phyloP scores from a whole-genome alignment of 2,113 vertebrate genomes.

The Pagrus major region DNA sequence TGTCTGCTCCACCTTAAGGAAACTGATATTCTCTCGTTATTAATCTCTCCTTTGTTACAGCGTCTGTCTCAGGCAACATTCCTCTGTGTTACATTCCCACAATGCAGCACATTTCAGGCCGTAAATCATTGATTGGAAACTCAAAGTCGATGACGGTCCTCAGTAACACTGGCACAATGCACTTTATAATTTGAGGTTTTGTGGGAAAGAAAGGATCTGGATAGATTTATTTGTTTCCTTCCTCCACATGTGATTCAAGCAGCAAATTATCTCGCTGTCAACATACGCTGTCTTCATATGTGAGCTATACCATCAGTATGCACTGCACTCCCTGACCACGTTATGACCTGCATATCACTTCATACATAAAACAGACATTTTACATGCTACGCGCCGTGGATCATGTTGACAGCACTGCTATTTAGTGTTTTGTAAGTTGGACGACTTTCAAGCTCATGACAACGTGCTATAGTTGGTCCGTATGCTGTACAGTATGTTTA shows the following conservation, averaged over 20 bases:
- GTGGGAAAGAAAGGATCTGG: slow-evolving; percentile 43
- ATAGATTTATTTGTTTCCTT: slow-evolving; percentile 62
- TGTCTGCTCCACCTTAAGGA: slow-evolving; percentile 29
- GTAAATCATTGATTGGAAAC: slow-evolving; percentile 75
- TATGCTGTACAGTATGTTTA: not conserved
- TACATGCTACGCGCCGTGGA: slow-evolving; percentile 10
- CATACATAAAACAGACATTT: slow-evolving; percentile 29
- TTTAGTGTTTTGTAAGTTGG: slow-evolving; percentile 35
- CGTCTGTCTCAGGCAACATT: slow-evolving; percentile 55
- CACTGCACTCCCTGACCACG: slow-evolving; percentile 29
- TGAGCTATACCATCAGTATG: slow-evolving; percentile 8
- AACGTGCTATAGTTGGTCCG: not conserved
- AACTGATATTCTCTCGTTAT: slow-evolving; percentile 54
- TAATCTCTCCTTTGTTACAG: slow-evolving; percentile 46
- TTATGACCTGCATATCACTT: slow-evolving; percentile 23
- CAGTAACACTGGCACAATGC: slow-evolving; percentile 55
- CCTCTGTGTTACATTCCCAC: slow-evolving; percentile 54
- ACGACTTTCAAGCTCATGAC: slow-evolving; percentile 7
- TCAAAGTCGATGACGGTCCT: slow-evolving; percentile 51
- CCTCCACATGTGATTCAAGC: slow-evolving; percentile 33
- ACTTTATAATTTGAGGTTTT: slow-evolving; percentile 67
- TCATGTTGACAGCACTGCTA: slow-evolving; percentile 49
- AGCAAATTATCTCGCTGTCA: slow-evolving; percentile 46
- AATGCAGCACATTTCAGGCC: slow-evolving; percentile 53
- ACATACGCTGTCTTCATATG: slow-evolving; percentile 23